Evolutionary conservation across 2,797 vertebrate species (phyloP), one percentile per base, ranked within the genome.

Genomic region (Urophycis tenuis): DNA sequence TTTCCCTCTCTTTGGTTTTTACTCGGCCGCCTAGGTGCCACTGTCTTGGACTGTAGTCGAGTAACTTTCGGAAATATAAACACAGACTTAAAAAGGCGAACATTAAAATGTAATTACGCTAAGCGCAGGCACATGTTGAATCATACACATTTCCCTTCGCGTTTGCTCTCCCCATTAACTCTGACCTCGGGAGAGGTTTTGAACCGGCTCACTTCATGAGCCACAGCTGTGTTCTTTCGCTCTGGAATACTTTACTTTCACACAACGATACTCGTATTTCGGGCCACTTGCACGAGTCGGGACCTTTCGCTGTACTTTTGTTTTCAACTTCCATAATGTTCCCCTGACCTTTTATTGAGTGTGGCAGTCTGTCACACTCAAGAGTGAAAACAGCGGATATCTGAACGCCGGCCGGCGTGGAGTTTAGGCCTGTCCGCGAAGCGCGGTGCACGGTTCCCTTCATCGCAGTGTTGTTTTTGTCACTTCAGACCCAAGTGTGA

Each of bases 121-220:
- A 93, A 93, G 91, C 91, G 90, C 85, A 93, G 90, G 81, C 93
- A 94, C 88, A 92, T 94, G 93, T 90, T 84, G 87, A 87, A 88
- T 89, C 83, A 81, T 82, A 82, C 82, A 79, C 82, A 77, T 78
- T 71, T 85, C 69, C 83, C 81, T 79, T 76, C 84, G 84, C 78
- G 90, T 89, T 86, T 88, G 87, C 89, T 87, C 82, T 91, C 92
- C 84, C 71, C 74, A 84, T 88, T 87, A 90, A 89, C 90, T 90
- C 81, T 87, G 89, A 90, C 89, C 82, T 89, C 85, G 81, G 75
- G 89, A 90, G 79, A 91, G 84, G 88, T 81, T 90, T 91, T 89
- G 88, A 91, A 89, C 82, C 85, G 87, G 91, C 87, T 80, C 89
- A 92, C 90, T 90, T 90, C 83, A 87, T 90, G 88, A 88, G 87